Base-by-base conservation (phyloP, 2,888 invertebrate species). In the Malachius bipustulatus region DNA sequence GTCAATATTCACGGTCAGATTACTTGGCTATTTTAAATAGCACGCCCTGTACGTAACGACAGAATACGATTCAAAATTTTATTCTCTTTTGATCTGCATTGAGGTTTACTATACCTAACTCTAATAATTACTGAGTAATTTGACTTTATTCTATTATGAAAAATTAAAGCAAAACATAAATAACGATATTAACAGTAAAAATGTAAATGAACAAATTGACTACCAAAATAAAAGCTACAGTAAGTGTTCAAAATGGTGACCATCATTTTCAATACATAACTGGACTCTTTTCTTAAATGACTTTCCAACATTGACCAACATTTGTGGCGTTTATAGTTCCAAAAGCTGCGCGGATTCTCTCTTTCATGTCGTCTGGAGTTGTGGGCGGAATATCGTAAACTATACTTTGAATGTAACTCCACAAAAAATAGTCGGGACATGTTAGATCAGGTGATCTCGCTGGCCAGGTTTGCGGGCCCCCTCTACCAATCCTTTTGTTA, bases 221-320 rank as follows among this genome's bases (percentile, higher is more conserved):
- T n/a, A n/a, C n/a, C n/a, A n/a, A n/a, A n/a, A n/a, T 19, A n/a
- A 19, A 19, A 19, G 24, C 24, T 19, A 19, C n/a, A 19, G 6
- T 19, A 19, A n/a, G 24, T 19, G 24, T 19, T 19, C 24, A 8
- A 19, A 19, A 19, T 19, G 24, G n/a, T n/a, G 6, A 19, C 24
- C n/a, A 19, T 19, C n/a, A 8, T 19, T n/a, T n/a, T 19, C n/a
- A 19, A n/a, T n/a, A 19, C 24, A 19, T 19, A 19, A 19, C 6
- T 19, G 6, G 6, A 19, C 6, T 6, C 24, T 6, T 8, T 6
- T 19, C n/a, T 19, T n/a, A 19, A 19, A 19, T 8, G 24, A 19
- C 6, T 19, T 8, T 6, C n/a, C n/a, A 19, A n/a, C 24, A n/a
- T 19, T n/a, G 6, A 6, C 6, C n/a, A 19, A 19, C n/a, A 19